Evolutionary conservation across 2,888 invertebrate genomes (phyloP), one percentile per base, ranked within the genome.

Genomic region (Rhagophthalmus giganteus): DNA sequence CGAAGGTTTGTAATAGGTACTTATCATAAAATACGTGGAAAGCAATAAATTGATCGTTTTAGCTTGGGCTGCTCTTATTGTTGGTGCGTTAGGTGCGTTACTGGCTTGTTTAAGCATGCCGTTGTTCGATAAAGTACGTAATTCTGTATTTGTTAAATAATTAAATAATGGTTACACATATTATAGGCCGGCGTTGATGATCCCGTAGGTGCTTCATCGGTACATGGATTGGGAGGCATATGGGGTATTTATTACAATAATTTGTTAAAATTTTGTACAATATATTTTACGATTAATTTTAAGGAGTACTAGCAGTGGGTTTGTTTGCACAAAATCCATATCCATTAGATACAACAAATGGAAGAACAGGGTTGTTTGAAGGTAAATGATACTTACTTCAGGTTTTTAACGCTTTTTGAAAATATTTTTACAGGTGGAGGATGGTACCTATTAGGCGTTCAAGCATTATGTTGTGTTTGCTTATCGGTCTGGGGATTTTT

Each of bases 141-240:
- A 27, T 26, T 13, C 6, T 8, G 16, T 15, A 14, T 12, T 7
- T 16, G 0, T 30, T 10, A 16, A 1, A 5, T 1, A 9, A 28
- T 30, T 2, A 25, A 8, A 10, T 32, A 14, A 46, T 39, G 11
- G 1, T 30, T 10, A 1, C n/a, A n/a, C n/a, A n/a, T 38, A 41
- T 61, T 68, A 46, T 47, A 75, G 75, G 66, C 90, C 54, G 82
- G 84, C 6, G 83, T 95, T 1, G 95, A 95, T 66, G 92, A 92
- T 72, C 95, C 95, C 0, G 95, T 95, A 0, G 93, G 94, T 0
- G 95, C 95, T 0, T 86, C 90, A 8, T 83, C 94, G 0, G 94
- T 94, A 1, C 94, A 94, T 67, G 94, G 93, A 59, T 79, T 84
- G n/a, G 81, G 84, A 38, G 87, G 87, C 0, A 78, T 87, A 40